Evolutionary conservation across 2,113 vertebrate genomes (phyloP), one percentile per base, ranked within the genome.

Genomic region (Nothobranchius furzeri): DNA sequence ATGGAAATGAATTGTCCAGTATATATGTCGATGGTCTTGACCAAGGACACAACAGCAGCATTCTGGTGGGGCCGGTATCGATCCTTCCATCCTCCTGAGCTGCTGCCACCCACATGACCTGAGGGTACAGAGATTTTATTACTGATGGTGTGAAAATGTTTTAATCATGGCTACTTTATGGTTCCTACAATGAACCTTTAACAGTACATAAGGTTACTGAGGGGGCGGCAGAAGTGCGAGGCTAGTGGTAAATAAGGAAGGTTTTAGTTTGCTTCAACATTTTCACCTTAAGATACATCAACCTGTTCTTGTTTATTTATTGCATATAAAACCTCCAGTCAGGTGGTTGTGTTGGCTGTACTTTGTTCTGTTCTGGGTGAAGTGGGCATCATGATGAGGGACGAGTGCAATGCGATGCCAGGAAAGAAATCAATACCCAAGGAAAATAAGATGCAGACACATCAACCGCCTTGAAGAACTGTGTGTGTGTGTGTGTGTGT

Each of bases 391-490:
- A 85, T 68, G 76, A 75, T 66, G 64, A 82, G 62, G 82, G 76
- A 72, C 59, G 75, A 85, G 68, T 54, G 25, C 67, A 82, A 86
- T 68, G 80, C 67, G 84, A 86, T 68, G 80, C 84, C 83, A 89
- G 79, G 70, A 47, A 56, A 62, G 53, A 75, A 87, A 88, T 90
- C 89, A 78, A 85, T 90, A 83, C 62, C 68, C 53, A 65, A 60
- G 78, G 77, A 85, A 40, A 40, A 40, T 40, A 40, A 84, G 84
- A 88, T 84, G 73, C 83, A 86, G 85, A 68, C 66, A 54, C 62
- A 82, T 79, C 37, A 40, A 40, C 6, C 81, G 76, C 71, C 78
- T 64, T n/a, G 50, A 49, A 76, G 76, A 68, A 61, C 48, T 61
- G 50, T 68, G 60, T 70, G 58, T 53, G 67, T 30, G 42, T 59